Evolutionary conservation across 2,113 vertebrate species (phyloP).

Genomic region (Lagenorhynchus albirostris): DNA sequence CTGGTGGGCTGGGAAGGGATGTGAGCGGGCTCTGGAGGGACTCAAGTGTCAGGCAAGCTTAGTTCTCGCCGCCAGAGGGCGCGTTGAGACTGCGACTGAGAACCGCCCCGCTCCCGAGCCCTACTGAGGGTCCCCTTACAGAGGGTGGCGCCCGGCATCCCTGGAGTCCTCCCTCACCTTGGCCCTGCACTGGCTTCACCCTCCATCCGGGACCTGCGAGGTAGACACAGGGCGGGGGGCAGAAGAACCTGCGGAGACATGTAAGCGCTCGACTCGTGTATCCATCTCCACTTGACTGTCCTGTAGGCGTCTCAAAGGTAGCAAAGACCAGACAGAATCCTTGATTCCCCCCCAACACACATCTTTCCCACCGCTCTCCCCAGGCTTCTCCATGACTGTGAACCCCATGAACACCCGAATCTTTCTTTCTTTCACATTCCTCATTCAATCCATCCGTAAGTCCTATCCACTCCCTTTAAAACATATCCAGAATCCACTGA

Average conservation of each 20-base stretch:
- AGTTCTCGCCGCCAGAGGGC: slow-evolving; percentile 49
- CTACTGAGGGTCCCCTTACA: rapidly evolving
- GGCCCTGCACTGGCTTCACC: slow-evolving; percentile 87
- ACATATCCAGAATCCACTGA: neutral
- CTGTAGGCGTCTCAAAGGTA: neutral
- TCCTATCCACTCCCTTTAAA: neutral
- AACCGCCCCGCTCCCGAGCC: neutral
- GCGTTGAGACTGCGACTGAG: neutral
- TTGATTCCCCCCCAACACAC: neutral
- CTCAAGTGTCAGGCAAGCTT: neutral
- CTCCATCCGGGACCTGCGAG: slow-evolving; percentile 92
- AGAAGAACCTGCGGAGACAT: slow-evolving; percentile 90
- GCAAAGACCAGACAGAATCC: neutral
- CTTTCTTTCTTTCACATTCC: neutral
- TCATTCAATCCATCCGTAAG: neutral
- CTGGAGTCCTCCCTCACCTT: slow-evolving; percentile 79
- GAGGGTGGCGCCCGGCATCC: too few species aligned
- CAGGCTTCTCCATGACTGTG: neutral
- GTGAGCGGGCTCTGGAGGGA: neutral
- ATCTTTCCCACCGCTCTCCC: neutral
- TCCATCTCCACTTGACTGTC: neutral
- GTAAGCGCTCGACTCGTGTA: neutral
- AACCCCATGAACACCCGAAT: neutral
- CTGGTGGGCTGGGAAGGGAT: slow-evolving; percentile 80
- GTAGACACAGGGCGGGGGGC: slow-evolving; percentile 95